These are phyloP conservation scores for Clarias pachynema DNA, from an alignment of 2,797 vertebrate genomes.

Conservation along the genomic window DNA sequence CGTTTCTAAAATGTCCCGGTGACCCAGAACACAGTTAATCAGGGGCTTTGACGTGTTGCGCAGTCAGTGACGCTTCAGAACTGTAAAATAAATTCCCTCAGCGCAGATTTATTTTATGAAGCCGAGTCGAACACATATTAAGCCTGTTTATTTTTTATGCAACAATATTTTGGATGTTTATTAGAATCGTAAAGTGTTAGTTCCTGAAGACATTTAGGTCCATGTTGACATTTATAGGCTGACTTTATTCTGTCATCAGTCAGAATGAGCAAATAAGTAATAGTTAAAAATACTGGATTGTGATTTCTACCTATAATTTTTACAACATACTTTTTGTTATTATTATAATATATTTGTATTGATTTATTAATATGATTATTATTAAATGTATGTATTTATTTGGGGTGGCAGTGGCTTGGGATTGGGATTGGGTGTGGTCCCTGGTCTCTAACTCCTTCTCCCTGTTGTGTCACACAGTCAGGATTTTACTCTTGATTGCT, in stretches of 20 bases:
- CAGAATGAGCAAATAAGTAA: neutral
- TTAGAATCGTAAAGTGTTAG: neutral
- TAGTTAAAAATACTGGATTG: neutral
- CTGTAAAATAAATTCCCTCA: conserved; percentile 1
- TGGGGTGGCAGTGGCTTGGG: too few species aligned
- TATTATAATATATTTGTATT: neutral
- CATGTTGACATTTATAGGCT: neutral
- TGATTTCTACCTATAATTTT: neutral
- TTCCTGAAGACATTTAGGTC: neutral
- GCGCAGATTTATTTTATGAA: neutral
- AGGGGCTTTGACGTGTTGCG: neutral
- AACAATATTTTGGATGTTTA: conserved; percentile 7
- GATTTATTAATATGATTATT: neutral
- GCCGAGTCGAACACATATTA: neutral
- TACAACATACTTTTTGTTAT: neutral
- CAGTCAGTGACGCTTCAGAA: neutral
- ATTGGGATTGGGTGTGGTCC: too few species aligned
- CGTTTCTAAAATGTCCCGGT: neutral
- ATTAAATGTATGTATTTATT: too few species aligned
- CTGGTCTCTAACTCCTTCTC: neutral
- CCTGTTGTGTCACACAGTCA: neutral
- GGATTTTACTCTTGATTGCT: neutral
- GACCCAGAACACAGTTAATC: neutral
- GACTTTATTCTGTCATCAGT: neutral
- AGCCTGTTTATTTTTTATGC: neutral